Conservation (phyloP, 2,797 vertebrate species). For the Hipposideros larvatus region DNA sequence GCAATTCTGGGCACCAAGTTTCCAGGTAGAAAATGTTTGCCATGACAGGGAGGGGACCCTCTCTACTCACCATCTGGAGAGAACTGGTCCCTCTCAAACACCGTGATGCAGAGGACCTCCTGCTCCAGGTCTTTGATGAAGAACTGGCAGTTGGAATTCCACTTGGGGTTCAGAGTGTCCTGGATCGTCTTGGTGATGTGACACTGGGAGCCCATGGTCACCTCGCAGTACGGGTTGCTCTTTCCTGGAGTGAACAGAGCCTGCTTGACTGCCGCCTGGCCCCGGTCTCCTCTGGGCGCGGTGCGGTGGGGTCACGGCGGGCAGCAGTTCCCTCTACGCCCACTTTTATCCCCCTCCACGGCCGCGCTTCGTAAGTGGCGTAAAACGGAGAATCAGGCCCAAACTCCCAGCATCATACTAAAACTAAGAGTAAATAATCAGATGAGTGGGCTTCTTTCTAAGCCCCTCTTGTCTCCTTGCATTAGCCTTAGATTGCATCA, state of each 20-base stretch:
- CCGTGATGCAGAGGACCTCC: slow-evolving; percentile 98
- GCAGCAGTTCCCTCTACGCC: neutral
- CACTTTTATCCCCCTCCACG: neutral
- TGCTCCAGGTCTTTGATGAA: slow-evolving; percentile 99
- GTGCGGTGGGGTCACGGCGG: rapidly evolving
- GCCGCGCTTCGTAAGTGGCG: neutral
- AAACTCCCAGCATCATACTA: neutral
- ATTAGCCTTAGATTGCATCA: neutral
- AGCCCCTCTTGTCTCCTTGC: neutral
- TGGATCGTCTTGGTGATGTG: slow-evolving; percentile 99
- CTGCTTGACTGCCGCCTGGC: neutral
- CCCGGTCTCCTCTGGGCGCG: rapidly evolving
- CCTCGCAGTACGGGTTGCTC: slow-evolving; percentile 99
- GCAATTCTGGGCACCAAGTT: neutral
- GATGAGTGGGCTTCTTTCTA: neutral
- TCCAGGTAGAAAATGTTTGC: neutral
- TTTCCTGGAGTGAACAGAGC: slow-evolving; percentile 90
- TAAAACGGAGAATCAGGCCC: neutral
- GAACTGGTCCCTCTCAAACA: slow-evolving; percentile 99
- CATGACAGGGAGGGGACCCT: rapidly evolving
- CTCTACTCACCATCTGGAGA: slow-evolving; percentile 94
- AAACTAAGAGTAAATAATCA: neutral
- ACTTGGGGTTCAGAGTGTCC: slow-evolving; percentile 98
- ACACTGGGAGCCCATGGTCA: slow-evolving; percentile 99
- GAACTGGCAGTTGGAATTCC: slow-evolving; percentile 99